phyloP scores from a whole-genome alignment of 1,140 invertebrate species.

The Drosophila parabipectinata region DNA sequence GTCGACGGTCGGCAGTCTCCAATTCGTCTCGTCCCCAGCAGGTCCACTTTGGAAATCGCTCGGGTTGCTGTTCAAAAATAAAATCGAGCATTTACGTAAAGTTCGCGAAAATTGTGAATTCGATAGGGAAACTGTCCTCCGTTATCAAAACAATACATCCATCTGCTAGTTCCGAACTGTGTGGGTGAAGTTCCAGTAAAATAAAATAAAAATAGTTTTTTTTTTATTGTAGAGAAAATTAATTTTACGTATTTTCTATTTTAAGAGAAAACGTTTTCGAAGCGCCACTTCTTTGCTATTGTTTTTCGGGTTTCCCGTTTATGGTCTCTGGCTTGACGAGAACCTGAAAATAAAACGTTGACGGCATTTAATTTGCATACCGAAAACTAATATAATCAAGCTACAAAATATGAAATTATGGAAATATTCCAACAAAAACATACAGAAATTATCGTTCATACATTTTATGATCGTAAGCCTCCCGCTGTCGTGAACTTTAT shows the following conservation, averaged over 20 bases:
- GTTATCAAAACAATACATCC: neutral
- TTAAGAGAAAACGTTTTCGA: conserved; percentile 60
- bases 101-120: conserved; percentile 15
- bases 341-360: conserved; percentile 54
- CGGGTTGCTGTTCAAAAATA: conserved; percentile 22
- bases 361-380: conserved; percentile 57
- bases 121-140: neutral
- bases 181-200: conserved; percentile 12
- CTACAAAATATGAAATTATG: conserved; percentile 51
- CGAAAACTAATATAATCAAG: conserved; percentile 28
- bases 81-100: conserved; percentile 25
- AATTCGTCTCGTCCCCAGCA: conserved; percentile 65
- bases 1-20: conserved; percentile 68
- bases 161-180: conserved; percentile 12
- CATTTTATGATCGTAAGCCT: conserved; percentile 49
- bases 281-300: conserved; percentile 19
- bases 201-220: neutral
- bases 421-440: conserved; percentile 52
- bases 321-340: conserved; percentile 33
- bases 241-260: conserved; percentile 10
- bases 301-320: conserved; percentile 25
- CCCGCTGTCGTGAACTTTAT: conserved; percentile 19
- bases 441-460: conserved; percentile 29
- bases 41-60: conserved; percentile 53
- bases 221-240: neutral